Evolutionary conservation across 2,113 vertebrate genomes (phyloP), one percentile per base, ranked within the genome.

Genomic region (Electrona antarctica): DNA sequence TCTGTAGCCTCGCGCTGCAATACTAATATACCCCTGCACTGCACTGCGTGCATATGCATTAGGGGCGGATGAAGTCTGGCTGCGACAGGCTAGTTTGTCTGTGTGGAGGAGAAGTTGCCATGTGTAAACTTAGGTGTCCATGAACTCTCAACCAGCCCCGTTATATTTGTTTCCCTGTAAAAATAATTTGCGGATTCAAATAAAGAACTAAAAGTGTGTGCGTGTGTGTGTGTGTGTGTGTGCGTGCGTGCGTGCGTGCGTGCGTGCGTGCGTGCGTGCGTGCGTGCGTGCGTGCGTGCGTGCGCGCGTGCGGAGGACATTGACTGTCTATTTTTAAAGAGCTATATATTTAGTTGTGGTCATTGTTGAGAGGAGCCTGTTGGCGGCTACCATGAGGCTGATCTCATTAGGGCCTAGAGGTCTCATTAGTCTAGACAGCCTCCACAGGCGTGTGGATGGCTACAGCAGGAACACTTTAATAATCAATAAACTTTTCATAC

Each of bases 321-420:
- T 74, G 41, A 60, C 41, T 47, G 50, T 68, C 28, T 52, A 33
- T 54, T 49, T 69, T 67, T 48, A 60, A 51, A n/a, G 3, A 21
- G 3, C 73, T 81, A 68, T 78, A 71, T 83, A 76, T 84, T 21
- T 1, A 76, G 68, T 57, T 76, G 65, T 29, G 49, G 15, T 67
- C 50, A 58, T 57, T 66, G 58, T 21, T 7, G n/a, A 50, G 80
- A 66, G 60, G 65, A 69, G 33, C 3, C 28, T 13, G 71, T 57
- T 67, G 67, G 71, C 11, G 54, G 80, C 47, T 59, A 52, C 64
- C 12, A 8, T 64, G 72, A 41, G 58, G 77, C 71, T 69, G 77
- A 77, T 85, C 60, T 82, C 72, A 78, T 71, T 77, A 71, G 60
- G 79, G 68, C 74, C 76, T 46, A 61, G 77, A 77, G 70, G 21